A percentile compares a stretch with the other conserved stretches of the same genome.
These are phyloP conservation scores for Agonopterix arenella DNA, from an alignment of 2,888 invertebrate genomes.

Conservation along the genomic window DNA sequence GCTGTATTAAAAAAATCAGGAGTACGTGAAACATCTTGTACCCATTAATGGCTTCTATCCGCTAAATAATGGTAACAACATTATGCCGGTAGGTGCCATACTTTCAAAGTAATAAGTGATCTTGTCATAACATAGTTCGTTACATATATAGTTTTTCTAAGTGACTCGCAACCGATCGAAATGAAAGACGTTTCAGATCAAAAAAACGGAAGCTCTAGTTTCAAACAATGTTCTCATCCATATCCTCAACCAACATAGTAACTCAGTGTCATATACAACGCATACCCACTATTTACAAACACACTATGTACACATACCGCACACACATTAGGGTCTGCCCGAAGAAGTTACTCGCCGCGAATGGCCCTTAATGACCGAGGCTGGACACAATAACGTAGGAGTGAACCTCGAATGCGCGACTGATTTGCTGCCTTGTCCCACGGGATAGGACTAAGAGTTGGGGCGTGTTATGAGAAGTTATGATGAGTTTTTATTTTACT, in stretches of 20 bases:
- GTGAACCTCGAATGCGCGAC: constrained; percentile 33
- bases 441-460: constrained; percentile 25
- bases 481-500: constrained; percentile 16
- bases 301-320: constrained; percentile 12
- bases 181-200: too few species aligned
- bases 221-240: too few species aligned
- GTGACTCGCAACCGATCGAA: too few species aligned
- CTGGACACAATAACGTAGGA: constrained; percentile 43
- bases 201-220: too few species aligned
- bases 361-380: constrained; percentile 59
- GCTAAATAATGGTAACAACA: too few species aligned
- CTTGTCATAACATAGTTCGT: too few species aligned
- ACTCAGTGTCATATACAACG: not conserved
- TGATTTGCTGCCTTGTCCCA: constrained; percentile 44
- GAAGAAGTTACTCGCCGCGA: constrained; percentile 47
- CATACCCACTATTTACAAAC: constrained; percentile 1
- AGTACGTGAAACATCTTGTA: too few species aligned
- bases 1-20: too few species aligned
- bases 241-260: not conserved
- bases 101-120: too few species aligned
- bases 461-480: constrained; percentile 39
- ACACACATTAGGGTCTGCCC: constrained; percentile 31
- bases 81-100: too few species aligned
- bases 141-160: too few species aligned
- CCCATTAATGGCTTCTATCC: too few species aligned